A percentile compares a stretch with the other conserved stretches of the same genome.
phyloP scores from a whole-genome alignment of 2,797 vertebrate genomes.

The Pseudochromis fuscus region DNA sequence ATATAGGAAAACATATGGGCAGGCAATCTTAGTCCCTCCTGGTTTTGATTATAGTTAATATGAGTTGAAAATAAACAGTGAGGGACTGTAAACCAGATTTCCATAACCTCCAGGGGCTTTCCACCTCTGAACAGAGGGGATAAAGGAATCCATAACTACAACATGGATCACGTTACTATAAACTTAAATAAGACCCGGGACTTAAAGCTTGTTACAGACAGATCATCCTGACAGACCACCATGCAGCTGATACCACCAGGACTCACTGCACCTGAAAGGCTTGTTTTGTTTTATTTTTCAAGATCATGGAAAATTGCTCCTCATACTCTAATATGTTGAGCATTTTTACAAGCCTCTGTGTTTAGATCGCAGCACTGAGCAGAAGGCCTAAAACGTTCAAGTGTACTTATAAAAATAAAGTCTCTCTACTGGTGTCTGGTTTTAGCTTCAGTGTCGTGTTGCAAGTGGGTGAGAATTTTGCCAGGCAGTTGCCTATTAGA shows the following conservation, averaged over 20 bases:
- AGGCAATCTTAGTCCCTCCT: conserved; percentile 33
- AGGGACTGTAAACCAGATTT: conserved; percentile 57
- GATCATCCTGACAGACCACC: conserved; percentile 57
- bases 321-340: conserved; percentile 37
- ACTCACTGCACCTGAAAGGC: conserved; percentile 24
- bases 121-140: conserved; percentile 48
- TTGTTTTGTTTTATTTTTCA: too few species aligned
- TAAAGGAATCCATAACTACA: conserved; percentile 56
- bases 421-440: conserved; percentile 17
- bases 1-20: conserved; percentile 34
- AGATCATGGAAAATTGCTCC: conserved; percentile 36
- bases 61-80: conserved; percentile 64
- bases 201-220: conserved; percentile 38
- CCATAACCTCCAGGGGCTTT: conserved; percentile 62
- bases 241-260: conserved; percentile 25
- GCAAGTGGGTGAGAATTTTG: conserved; percentile 26
- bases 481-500: conserved; percentile 20
- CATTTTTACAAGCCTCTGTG: conserved; percentile 44
- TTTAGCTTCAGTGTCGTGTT: conserved; percentile 30
- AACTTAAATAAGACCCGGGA: conserved; percentile 51
- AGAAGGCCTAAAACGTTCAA: conserved; percentile 17
- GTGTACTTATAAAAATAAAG: conserved; percentile 36
- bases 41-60: conserved; percentile 70
- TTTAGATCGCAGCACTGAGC: conserved; percentile 41
- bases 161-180: conserved; percentile 59